A percentile compares a stretch with the other conserved stretches of the same genome.
Evolutionary conservation across 2,888 invertebrate species (phyloP).

Genomic region (Azorinus chamasolen): DNA sequence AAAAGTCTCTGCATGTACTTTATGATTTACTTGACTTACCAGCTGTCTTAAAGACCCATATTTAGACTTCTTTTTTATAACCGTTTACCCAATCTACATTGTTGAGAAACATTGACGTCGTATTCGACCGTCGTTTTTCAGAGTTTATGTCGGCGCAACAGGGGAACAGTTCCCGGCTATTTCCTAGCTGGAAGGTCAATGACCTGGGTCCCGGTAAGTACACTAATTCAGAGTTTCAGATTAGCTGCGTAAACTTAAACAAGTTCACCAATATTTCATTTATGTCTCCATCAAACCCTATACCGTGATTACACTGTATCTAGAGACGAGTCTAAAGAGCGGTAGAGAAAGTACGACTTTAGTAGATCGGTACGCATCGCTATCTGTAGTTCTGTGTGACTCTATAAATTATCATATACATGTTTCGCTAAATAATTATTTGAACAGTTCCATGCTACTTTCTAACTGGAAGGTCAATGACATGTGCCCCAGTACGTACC

Average conservation of each 20-base stretch:
- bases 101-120: neutral
- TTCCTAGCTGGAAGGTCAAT: slow-evolving; percentile 87
- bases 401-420: no score
- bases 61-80: neutral
- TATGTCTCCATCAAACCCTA: no score
- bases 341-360: no score
- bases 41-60: no score
- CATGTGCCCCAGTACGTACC: slow-evolving; percentile 87
- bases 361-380: no score
- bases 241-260: no score
- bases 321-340: no score
- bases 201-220: slow-evolving; percentile 87
- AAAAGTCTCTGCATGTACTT: neutral
- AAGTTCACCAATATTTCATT: no score
- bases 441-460: slow-evolving; percentile 86
- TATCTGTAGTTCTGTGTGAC: no score
- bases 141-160: slow-evolving; percentile 82
- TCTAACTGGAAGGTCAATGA: slow-evolving; percentile 87
- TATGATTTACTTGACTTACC: neutral
- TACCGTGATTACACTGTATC: no score
- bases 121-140: slow-evolving; percentile 46
- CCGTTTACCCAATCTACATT: neutral
- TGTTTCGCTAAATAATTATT: no score
- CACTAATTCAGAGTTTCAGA: neutral
- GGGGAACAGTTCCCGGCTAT: slow-evolving; percentile 86